Base-by-base conservation (phyloP, 2,888 invertebrate genomes). In the Crocallis elinguaria region DNA sequence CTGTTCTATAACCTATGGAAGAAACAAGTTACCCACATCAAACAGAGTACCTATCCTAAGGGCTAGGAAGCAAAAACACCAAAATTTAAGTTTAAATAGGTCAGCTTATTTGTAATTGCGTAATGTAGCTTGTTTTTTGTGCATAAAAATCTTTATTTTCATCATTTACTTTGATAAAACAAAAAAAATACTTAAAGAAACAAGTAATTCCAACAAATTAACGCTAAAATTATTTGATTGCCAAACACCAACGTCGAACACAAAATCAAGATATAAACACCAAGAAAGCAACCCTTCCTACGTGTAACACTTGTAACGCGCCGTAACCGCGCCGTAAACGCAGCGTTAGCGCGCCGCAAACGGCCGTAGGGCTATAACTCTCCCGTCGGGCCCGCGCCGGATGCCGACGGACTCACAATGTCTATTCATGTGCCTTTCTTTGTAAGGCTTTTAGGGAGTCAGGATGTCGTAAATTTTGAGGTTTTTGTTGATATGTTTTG, bases 281-380 rank as follows among this genome's bases (percentile, higher is more conserved):
- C 13, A 49, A 37, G 37, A 19, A 27, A 25, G 7, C 41, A 41
- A 46, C 44, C 37, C 52, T 46, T 46, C n/a, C 9, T 25, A 35
- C 44, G 39, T 38, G 44, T 44, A 33, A 35, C 33, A 21, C 39
- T 36, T 45, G 51, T 51, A 45, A 49, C 49, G 41, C 37, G 17
- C 35, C 49, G 55, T 50, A 49, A 49, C 35, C 52, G 44, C 50
- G 48, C 48, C 56, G 60, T 56, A 49, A 60, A 44, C 51, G 54
- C 41, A 19, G 17, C 51, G 56, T 54, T 48, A 57, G 38, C 38
- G 39, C 48, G 46, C 53, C 60, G 60, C 60, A 50, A 60, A 60
- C 53, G 53, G 44, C 39, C 50, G 43, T 21, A 48, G 52, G 54
- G 61, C 61, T 49, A 57, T 61, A 58, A 55, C 55, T 58, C 55